phyloP scores from a whole-genome alignment of 2,888 invertebrate genomes.

The Imbricaverruca yamaguchii region DNA sequence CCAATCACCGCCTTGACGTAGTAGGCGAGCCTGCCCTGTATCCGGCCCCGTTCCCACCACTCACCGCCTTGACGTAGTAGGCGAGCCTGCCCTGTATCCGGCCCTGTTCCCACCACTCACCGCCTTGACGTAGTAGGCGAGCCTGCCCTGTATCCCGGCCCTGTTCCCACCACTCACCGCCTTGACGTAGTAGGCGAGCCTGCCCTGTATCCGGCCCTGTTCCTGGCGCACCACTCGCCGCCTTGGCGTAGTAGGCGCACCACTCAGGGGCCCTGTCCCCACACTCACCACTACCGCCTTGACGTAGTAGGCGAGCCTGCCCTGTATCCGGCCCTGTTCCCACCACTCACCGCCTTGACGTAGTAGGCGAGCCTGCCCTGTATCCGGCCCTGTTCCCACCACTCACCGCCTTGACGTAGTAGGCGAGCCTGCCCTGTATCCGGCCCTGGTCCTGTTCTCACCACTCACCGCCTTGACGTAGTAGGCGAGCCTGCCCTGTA shows the following conservation, averaged over 20 bases:
- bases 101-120: conserved; percentile 35
- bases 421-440: too few species aligned
- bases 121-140: conserved; percentile 55
- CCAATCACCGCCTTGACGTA: conserved; percentile 46
- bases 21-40: conserved; percentile 65
- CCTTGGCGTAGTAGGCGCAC: conserved; percentile 53
- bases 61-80: conserved; percentile 49
- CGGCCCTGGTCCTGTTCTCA: too few species aligned
- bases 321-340: too few species aligned
- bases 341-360: too few species aligned
- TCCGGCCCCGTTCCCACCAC: conserved; percentile 17
- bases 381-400: too few species aligned
- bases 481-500: too few species aligned
- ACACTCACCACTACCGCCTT: too few species aligned
- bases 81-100: conserved; percentile 62
- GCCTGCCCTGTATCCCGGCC: conserved; percentile 55
- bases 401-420: too few species aligned
- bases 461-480: too few species aligned
- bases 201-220: conserved; percentile 51
- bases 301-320: too few species aligned
- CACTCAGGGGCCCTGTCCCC: too few species aligned
- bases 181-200: conserved; percentile 55
- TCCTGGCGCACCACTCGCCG: conserved; percentile 39
- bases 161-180: conserved; percentile 39
- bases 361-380: too few species aligned